phyloP scores from a whole-genome alignment of 2,797 vertebrate genomes.

The Adelosebastes latens region DNA sequence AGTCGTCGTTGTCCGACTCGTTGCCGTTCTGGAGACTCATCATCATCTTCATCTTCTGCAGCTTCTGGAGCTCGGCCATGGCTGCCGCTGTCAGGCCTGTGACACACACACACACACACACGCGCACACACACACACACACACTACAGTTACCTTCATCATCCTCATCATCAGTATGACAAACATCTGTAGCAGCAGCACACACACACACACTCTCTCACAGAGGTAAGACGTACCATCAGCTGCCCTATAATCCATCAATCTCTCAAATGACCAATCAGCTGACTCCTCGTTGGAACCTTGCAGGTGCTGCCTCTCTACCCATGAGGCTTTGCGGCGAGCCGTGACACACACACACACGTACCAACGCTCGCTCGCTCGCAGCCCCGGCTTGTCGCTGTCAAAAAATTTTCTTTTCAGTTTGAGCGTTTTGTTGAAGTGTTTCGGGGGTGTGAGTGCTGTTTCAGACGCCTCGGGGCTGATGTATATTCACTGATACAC shows the following conservation, averaged over 20 bases:
- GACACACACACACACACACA: constrained; percentile 41
- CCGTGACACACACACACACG: constrained; percentile 14
- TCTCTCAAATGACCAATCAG: background rate
- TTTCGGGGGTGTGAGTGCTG: constrained; percentile 51
- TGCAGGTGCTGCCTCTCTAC: constrained; percentile 20
- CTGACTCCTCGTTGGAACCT: background rate
- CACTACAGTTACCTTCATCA: background rate
- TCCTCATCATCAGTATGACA: background rate
- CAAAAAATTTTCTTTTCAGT: constrained; percentile 19
- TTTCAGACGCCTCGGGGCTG: constrained; percentile 51
- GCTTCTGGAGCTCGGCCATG: constrained; percentile 94
- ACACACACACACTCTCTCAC: background rate
- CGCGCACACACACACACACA: constrained; percentile 33
- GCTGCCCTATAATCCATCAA: background rate
- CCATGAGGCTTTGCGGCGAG: constrained; percentile 60
- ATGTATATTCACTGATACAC: constrained; percentile 43
- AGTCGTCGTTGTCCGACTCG: constrained; percentile 91
- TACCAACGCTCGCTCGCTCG: background rate
- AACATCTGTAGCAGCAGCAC: background rate
- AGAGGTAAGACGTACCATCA: background rate
- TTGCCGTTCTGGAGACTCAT: constrained; percentile 91
- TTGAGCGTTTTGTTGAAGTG: constrained; percentile 43
- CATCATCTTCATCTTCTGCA: constrained; percentile 96
- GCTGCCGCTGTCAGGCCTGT: constrained; percentile 91
- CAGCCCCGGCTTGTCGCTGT: constrained; percentile 9